Conservation (phyloP, 2,113 vertebrate species). For the Plecturocebus donacophilus region DNA sequence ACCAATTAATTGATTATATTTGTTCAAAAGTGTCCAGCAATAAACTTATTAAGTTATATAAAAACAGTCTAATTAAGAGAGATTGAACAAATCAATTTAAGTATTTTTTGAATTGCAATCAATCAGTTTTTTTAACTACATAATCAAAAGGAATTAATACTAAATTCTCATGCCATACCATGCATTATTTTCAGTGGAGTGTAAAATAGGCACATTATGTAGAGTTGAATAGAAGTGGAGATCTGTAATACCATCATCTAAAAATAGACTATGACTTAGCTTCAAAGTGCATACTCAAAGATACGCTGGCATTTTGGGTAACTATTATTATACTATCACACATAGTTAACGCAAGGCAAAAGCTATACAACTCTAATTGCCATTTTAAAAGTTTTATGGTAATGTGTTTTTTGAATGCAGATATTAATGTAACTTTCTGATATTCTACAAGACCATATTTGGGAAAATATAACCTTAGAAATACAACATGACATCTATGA, state of each 20-base stretch:
- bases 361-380: constrained; percentile 16
- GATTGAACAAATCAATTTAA: neutral
- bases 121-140: constrained; percentile 9
- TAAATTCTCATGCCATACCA: neutral
- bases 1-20: constrained; percentile 54
- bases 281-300: constrained; percentile 58
- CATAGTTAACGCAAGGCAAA: constrained; percentile 48
- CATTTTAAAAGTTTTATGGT: constrained; percentile 55
- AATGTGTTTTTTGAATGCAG: constrained; percentile 1
- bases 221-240: neutral
- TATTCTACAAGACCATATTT: constrained; percentile 37
- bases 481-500: neutral
- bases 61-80: constrained; percentile 5
- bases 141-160: constrained; percentile 45
- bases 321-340: neutral
- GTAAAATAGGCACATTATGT: neutral
- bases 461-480: neutral
- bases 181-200: neutral
- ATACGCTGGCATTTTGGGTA: constrained; percentile 13
- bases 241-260: neutral
- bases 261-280: constrained; percentile 62
- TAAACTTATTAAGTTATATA: neutral
- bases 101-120: constrained; percentile 9
- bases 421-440: neutral
- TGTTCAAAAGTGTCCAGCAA: neutral